Percentiles rank a stretch among this genome's conserved stretches.
Evolutionary conservation across 1,140 invertebrate genomes (phyloP).

Genomic region (Harpegnathos saltator): DNA sequence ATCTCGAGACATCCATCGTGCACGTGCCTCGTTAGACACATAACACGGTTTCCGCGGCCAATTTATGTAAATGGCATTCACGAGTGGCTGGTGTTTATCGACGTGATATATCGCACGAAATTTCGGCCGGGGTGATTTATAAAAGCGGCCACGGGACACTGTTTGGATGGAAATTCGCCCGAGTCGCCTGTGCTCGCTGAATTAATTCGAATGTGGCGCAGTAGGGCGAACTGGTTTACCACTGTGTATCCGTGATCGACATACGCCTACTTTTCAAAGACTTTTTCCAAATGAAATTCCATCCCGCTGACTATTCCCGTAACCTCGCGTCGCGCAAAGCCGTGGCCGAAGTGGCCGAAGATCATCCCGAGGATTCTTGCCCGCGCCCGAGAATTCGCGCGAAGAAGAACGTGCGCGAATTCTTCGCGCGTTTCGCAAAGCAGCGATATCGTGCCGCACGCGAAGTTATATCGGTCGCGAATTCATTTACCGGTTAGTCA

Average conservation of each 20-base stretch:
- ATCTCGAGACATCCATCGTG: neutral
- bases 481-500: constrained; percentile 18
- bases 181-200: constrained; percentile 10
- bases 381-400: no score
- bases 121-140: constrained; percentile 41
- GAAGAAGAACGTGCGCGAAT: no score
- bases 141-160: constrained; percentile 43
- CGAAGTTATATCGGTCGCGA: constrained; percentile 31
- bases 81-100: constrained; percentile 25
- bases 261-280: constrained; percentile 61
- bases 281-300: constrained; percentile 39
- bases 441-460: neutral
- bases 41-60: constrained; percentile 9
- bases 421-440: no score
- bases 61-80: constrained; percentile 51
- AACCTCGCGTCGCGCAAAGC: neutral
- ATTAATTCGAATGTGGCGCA: constrained; percentile 69
- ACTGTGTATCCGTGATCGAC: constrained; percentile 50
- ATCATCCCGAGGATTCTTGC: no score
- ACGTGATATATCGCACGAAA: constrained; percentile 28
- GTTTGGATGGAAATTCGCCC: constrained; percentile 65
- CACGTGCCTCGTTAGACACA: neutral
- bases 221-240: constrained; percentile 54
- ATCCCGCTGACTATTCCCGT: constrained; percentile 1
- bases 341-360: neutral